phyloP scores from a whole-genome alignment of 2,113 vertebrate genomes.

The Clarias macrocephalus region DNA sequence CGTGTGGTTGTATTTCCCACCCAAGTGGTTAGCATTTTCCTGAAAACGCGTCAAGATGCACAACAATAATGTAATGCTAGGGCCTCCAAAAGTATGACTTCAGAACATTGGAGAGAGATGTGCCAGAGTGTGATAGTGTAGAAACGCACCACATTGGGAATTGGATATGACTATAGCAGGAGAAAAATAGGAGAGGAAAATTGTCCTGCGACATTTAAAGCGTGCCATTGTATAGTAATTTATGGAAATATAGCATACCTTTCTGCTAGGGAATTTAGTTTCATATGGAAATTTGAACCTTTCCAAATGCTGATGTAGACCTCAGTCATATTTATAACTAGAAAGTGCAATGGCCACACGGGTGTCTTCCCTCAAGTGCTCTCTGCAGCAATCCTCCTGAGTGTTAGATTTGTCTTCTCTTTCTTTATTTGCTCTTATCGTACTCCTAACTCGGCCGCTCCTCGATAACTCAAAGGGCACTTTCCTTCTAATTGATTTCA shows the following conservation, averaged over 20 bases:
- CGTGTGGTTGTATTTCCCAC: neutral
- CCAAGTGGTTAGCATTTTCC: neutral
- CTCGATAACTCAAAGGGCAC: constrained; percentile 45
- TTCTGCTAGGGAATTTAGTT: constrained; percentile 40
- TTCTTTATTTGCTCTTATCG: constrained; percentile 31
- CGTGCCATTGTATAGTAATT: constrained; percentile 20
- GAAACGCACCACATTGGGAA: constrained; percentile 18
- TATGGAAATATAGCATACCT: constrained; percentile 28
- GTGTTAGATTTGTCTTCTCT: constrained; percentile 37
- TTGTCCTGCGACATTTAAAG: constrained; percentile 17
- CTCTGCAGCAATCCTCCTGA: constrained; percentile 30
- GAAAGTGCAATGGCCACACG: constrained; percentile 9
- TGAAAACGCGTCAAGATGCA: neutral
- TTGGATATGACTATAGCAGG: neutral
- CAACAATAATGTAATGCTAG: neutral
- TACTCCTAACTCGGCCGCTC: constrained; percentile 25
- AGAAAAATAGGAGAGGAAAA: constrained; percentile 15
- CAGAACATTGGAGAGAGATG: neutral
- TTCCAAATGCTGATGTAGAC: constrained; percentile 49
- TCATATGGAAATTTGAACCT: constrained; percentile 47
- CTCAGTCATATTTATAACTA: constrained; percentile 32
- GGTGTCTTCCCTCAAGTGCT: constrained; percentile 25
- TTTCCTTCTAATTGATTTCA: constrained; percentile 49
- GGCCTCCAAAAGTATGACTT: constrained; percentile 17
- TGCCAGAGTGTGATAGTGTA: constrained; percentile 10